Conservation (phyloP, 2,113 vertebrate species). For the Rhea americana region DNA sequence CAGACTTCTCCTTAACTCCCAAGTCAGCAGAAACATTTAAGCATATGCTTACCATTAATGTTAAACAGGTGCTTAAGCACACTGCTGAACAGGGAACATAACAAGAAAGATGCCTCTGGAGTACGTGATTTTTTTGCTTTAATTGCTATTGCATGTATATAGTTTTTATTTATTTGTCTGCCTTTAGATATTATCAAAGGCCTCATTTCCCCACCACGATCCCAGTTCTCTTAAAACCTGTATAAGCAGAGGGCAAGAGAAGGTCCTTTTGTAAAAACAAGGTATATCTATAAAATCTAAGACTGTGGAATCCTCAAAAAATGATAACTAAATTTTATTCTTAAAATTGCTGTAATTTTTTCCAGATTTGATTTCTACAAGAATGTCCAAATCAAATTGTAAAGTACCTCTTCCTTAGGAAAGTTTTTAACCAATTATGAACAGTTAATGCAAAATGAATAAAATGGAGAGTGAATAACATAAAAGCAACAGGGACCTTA, state of each 20-base stretch:
- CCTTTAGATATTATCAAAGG: neutral
- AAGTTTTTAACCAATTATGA: neutral
- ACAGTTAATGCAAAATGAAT: neutral
- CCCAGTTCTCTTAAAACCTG: neutral
- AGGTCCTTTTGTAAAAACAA: neutral
- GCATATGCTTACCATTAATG: slow-evolving; percentile 62
- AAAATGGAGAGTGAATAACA: neutral
- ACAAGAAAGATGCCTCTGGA: slow-evolving; percentile 23
- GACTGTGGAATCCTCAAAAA: neutral
- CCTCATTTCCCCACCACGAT: neutral
- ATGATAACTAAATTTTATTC: neutral
- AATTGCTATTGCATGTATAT: neutral
- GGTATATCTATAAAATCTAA: neutral
- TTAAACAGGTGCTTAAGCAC: slow-evolving; percentile 63
- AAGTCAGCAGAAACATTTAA: slow-evolving; percentile 56
- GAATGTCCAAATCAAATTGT: neutral
- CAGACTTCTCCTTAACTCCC: slow-evolving; percentile 38
- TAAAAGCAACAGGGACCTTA: neutral
- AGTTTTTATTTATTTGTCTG: slow-evolving; percentile 14
- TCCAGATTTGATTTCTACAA: neutral
- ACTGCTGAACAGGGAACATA: slow-evolving; percentile 29
- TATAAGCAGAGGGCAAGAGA: neutral
- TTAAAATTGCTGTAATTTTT: neutral
- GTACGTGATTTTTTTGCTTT: neutral
- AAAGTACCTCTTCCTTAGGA: neutral